These are phyloP conservation scores for Cepaea nemoralis DNA, from an alignment of 1,140 invertebrate genomes.

Conservation along the genomic window DNA sequence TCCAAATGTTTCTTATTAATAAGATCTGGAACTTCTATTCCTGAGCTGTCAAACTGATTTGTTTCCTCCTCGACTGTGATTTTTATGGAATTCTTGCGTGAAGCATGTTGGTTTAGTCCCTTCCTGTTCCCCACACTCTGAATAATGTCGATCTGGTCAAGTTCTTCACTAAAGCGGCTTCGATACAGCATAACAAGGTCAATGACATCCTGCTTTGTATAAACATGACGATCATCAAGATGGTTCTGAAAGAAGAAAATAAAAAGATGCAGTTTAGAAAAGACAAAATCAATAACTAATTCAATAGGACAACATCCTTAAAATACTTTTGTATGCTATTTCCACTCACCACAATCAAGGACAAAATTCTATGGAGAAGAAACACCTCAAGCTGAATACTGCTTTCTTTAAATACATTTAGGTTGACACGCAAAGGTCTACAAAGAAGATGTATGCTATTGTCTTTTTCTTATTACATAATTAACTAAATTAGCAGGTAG, in stretches of 20 bases:
- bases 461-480: no score
- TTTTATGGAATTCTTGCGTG: slow-evolving; percentile 58
- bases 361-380: no score
- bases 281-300: neutral
- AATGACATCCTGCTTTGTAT: slow-evolving; percentile 56
- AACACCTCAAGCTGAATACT: no score
- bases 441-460: no score
- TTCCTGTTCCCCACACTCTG: slow-evolving; percentile 59
- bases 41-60: slow-evolving; percentile 55
- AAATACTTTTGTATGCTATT: no score
- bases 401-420: no score
- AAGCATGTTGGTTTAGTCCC: slow-evolving; percentile 53
- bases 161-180: slow-evolving; percentile 60
- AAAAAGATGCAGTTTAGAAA: neutral
- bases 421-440: no score
- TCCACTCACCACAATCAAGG: no score
- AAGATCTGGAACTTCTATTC: slow-evolving; percentile 65
- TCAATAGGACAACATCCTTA: no score
- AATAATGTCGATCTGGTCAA: slow-evolving; percentile 65
- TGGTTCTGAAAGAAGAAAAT: slow-evolving; percentile 34
- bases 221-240: slow-evolving; percentile 46
- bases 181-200: slow-evolving; percentile 52
- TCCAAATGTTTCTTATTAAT: slow-evolving; percentile 56
- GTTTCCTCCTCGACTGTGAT: slow-evolving; percentile 59
- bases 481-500: no score